phyloP scores from a whole-genome alignment of 2,797 vertebrate species.

The Catamblyrhynchus diadema region DNA sequence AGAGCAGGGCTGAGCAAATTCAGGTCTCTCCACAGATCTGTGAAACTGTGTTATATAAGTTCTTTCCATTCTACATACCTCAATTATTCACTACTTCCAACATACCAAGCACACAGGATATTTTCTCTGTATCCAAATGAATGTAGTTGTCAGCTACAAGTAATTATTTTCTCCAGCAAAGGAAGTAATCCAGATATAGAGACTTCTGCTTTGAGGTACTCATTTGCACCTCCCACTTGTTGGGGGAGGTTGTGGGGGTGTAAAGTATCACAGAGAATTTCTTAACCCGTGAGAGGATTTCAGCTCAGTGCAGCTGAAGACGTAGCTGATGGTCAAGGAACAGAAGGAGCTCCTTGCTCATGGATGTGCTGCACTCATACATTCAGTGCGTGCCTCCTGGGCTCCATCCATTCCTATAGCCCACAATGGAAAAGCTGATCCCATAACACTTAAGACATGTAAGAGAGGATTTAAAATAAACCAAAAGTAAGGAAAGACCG shows the following conservation, averaged over 20 bases:
- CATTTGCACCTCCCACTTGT: neutral
- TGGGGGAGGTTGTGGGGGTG: neutral
- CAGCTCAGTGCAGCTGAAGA: neutral
- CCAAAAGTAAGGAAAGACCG: neutral
- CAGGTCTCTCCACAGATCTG: neutral
- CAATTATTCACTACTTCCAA: neutral
- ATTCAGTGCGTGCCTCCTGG: rapidly evolving
- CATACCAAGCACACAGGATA: neutral
- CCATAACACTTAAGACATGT: neutral
- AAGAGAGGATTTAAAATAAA: neutral
- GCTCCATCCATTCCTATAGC: neutral
- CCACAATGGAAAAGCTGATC: neutral
- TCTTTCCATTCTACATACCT: neutral
- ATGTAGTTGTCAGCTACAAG: neutral
- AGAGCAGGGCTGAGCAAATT: neutral
- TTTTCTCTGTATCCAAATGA: neutral
- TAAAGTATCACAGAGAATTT: neutral
- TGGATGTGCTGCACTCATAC: neutral
- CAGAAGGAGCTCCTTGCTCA: neutral
- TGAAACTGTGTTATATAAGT: neutral
- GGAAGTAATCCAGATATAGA: neutral
- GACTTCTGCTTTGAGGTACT: neutral
- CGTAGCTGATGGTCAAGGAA: neutral
- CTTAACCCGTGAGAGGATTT: neutral
- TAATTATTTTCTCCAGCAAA: neutral